phyloP scores from a whole-genome alignment of 2,113 vertebrate species.

The Triplophysa tibetana region DNA sequence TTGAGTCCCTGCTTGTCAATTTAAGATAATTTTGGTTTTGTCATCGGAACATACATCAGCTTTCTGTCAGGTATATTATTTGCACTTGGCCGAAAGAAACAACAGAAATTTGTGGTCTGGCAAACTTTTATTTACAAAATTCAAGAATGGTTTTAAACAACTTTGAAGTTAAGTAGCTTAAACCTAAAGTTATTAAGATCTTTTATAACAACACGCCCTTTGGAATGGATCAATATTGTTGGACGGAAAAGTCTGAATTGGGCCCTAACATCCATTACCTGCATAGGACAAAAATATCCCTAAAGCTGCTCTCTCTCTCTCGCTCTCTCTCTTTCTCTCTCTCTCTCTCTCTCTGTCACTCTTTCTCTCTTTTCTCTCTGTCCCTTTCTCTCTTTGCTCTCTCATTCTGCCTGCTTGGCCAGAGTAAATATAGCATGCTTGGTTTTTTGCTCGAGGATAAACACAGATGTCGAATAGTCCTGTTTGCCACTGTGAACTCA shows the following conservation, averaged over 20 bases:
- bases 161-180: background rate
- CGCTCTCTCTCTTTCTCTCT: background rate
- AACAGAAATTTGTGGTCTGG: too few species aligned
- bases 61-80: background rate
- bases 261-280: slow-evolving; percentile 13
- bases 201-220: background rate
- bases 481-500: slow-evolving; percentile 61
- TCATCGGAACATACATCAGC: background rate
- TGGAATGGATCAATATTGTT: background rate
- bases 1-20: background rate
- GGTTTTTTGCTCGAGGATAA: slow-evolving; percentile 76
- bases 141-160: background rate
- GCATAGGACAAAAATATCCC: slow-evolving; percentile 8
- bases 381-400: slow-evolving; percentile 39
- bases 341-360: slow-evolving; percentile 10
- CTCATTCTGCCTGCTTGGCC: slow-evolving; percentile 63
- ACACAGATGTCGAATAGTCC: slow-evolving; percentile 77
- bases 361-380: slow-evolving; percentile 13
- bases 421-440: slow-evolving; percentile 78
- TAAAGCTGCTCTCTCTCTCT: slow-evolving; percentile 10
- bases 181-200: background rate
- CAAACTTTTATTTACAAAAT: background rate
- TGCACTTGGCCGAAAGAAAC: too few species aligned
- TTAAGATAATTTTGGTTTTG: background rate
- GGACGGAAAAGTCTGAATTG: too few species aligned